A percentile compares a stretch with the other conserved stretches of the same genome.
Evolutionary conservation across 2,113 vertebrate species (phyloP).

Genomic region (Vulpes lagopus): DNA sequence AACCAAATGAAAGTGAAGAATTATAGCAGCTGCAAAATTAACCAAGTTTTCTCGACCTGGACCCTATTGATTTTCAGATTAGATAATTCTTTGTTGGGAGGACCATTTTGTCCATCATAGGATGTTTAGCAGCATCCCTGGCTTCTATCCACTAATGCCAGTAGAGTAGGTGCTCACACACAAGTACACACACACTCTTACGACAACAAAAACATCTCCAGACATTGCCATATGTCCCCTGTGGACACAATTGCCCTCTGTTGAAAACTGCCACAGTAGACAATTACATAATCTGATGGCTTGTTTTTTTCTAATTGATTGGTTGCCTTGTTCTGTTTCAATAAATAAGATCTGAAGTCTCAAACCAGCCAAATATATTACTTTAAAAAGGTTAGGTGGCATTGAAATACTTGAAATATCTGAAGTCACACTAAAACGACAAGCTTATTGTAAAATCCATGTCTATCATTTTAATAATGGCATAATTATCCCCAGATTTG

Average conservation of each 20-base stretch:
- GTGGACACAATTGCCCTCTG: background rate
- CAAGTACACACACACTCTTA: background rate
- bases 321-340: conserved; percentile 53
- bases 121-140: background rate
- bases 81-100: background rate
- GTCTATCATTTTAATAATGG: conserved; percentile 69
- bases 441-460: conserved; percentile 61
- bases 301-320: background rate
- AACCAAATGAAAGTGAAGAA: background rate
- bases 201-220: background rate
- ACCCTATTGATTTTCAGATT: background rate
- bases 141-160: background rate
- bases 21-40: background rate
- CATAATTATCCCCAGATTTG: conserved; percentile 51
- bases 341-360: conserved; percentile 51
- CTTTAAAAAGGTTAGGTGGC: conserved; percentile 28
- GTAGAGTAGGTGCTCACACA: background rate
- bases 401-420: conserved; percentile 59
- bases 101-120: background rate
- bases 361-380: conserved; percentile 49
- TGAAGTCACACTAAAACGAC: background rate
- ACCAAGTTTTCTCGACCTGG: background rate
- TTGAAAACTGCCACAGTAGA: background rate
- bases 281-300: background rate
- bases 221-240: background rate